Evolutionary conservation across 2,888 invertebrate genomes (phyloP).

Genomic region (Trypoxylon attenuatum): DNA sequence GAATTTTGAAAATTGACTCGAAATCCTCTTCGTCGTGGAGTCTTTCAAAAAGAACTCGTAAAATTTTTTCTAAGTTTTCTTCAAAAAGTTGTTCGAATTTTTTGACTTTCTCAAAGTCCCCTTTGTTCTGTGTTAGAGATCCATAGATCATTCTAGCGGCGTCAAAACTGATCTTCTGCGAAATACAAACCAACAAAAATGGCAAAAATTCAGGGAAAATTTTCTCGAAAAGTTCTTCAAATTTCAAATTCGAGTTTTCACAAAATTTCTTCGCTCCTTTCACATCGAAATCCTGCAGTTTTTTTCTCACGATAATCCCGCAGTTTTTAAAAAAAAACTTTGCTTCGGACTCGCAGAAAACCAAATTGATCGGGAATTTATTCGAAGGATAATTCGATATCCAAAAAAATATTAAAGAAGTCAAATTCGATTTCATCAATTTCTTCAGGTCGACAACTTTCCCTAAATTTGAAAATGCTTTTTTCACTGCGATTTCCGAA

Average conservation of each 20-base stretch:
- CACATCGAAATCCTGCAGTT: constrained; percentile 70
- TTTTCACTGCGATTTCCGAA: constrained; percentile 74
- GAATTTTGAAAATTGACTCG: constrained; percentile 71
- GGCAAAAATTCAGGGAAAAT: constrained; percentile 59
- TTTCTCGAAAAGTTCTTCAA: constrained; percentile 63
- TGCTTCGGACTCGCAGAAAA: constrained; percentile 68
- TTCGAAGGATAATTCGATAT: constrained; percentile 71
- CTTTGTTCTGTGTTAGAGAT: constrained; percentile 56
- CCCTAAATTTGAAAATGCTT: constrained; percentile 74
- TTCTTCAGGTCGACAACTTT: constrained; percentile 59
- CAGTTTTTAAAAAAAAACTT: constrained; percentile 74
- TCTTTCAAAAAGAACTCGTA: constrained; percentile 64
- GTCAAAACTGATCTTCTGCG: no score
- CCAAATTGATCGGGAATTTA: constrained; percentile 75
- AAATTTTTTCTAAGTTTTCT: constrained; percentile 66
- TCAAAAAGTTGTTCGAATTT: constrained; percentile 60
- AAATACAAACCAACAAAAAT: constrained; percentile 47
- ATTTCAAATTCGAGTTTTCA: constrained; percentile 49
- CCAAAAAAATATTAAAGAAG: constrained; percentile 77
- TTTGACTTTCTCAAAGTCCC: constrained; percentile 56
- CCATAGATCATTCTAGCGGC: constrained; percentile 55
- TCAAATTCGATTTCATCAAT: constrained; percentile 74
- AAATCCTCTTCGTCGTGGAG: constrained; percentile 74
- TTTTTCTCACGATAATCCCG: constrained; percentile 71
- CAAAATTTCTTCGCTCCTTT: constrained; percentile 63